These are phyloP conservation scores for Allygus modestus DNA, from an alignment of 2,888 invertebrate species.

Conservation along the genomic window DNA sequence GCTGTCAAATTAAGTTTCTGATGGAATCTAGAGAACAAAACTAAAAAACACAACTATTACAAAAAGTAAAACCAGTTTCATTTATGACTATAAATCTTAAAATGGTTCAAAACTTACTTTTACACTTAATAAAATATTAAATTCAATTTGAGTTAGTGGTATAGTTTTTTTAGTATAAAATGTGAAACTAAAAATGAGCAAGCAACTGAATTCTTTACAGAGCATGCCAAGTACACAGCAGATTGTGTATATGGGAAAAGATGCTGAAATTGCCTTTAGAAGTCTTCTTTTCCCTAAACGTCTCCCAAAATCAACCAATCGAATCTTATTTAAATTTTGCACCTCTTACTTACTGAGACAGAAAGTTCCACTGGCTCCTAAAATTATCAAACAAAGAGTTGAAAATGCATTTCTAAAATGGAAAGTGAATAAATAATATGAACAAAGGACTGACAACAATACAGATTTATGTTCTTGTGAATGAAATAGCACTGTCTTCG, in stretches of 20 bases:
- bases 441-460: neutral
- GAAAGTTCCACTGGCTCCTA: neutral
- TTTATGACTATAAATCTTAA: too few species aligned
- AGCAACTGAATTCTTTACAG: neutral
- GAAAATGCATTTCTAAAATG: neutral
- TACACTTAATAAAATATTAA: too few species aligned
- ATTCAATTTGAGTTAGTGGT: too few species aligned
- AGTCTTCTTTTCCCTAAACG: neutral
- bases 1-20: too few species aligned
- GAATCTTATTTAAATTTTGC: constrained; percentile 3
- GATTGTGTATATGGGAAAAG: neutral
- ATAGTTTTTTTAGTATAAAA: too few species aligned
- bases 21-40: too few species aligned
- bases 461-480: neutral
- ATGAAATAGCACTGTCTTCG: neutral
- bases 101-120: too few species aligned
- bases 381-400: neutral
- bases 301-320: constrained; percentile 16
- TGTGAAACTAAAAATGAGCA: neutral
- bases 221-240: neutral
- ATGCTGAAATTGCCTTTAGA: neutral
- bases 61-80: neutral
- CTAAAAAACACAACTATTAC: neutral
- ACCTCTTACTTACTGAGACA: neutral
- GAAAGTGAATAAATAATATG: neutral